Conservation (phyloP, 30 jellyfish, hydroid and myxozoan genomes). For the Mastigias papua region DNA sequence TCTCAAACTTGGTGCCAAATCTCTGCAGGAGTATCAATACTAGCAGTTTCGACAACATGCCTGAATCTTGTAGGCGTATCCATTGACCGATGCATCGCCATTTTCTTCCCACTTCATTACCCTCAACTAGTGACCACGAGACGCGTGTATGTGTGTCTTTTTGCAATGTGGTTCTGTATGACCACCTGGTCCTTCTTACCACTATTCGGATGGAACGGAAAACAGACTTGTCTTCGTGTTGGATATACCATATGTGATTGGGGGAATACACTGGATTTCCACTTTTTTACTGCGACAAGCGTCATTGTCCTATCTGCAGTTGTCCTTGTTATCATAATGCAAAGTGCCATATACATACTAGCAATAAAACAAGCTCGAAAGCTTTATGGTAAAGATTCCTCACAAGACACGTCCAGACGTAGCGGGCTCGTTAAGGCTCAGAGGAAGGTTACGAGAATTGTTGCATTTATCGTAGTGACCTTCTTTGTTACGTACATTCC, state of each 20-base stretch:
- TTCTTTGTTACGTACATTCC: slow-evolving; percentile 70
- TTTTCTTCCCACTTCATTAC: slow-evolving; percentile 64
- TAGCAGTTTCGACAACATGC: slow-evolving; percentile 61
- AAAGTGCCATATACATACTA: slow-evolving; percentile 30
- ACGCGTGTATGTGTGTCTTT: slow-evolving; percentile 18
- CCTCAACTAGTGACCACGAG: slow-evolving; percentile 49
- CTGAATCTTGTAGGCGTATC: slow-evolving; percentile 63
- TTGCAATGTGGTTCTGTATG: slow-evolving; percentile 31
- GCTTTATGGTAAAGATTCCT: slow-evolving; percentile 17
- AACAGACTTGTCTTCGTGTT: slow-evolving; percentile 16
- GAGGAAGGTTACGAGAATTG: slow-evolving; percentile 47
- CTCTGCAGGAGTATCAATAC: slow-evolving; percentile 36
- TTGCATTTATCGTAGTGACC: slow-evolving; percentile 42
- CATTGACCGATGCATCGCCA: slow-evolving; percentile 61
- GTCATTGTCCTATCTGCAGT: slow-evolving; percentile 57
- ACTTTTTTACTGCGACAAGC: slow-evolving; percentile 48
- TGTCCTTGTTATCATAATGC: slow-evolving; percentile 44
- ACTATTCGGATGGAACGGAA: slow-evolving; percentile 53
- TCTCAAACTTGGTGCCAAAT: slow-evolving; percentile 59
- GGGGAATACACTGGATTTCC: slow-evolving; percentile 37
- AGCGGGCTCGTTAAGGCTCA: slow-evolving; percentile 41
- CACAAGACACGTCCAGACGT: neutral
- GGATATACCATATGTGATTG: slow-evolving; percentile 68
- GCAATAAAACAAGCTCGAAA: slow-evolving; percentile 42
- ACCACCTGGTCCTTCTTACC: slow-evolving; percentile 49